Evolutionary conservation across 2,797 vertebrate genomes (phyloP).

Genomic region (Hippopotamyrus pictus): DNA sequence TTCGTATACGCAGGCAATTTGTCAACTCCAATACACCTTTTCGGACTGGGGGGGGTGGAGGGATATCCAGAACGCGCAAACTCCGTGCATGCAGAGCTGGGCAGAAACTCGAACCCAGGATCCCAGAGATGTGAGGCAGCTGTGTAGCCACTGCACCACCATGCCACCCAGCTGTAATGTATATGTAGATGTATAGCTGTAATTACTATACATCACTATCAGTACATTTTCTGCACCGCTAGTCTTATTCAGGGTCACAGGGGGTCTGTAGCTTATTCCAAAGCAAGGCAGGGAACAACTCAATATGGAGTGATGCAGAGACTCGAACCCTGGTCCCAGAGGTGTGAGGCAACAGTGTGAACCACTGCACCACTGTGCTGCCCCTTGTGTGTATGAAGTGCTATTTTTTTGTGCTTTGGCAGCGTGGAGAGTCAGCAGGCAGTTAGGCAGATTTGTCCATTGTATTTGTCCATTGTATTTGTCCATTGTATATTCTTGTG

Average conservation of each 20-base stretch:
- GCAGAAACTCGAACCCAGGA: not conserved
- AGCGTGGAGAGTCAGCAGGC: not conserved
- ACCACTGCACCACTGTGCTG: not conserved
- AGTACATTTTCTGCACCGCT: not conserved
- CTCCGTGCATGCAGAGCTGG: not conserved
- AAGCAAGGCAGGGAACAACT: not conserved
- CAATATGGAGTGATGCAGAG: not conserved
- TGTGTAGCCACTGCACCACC: not conserved
- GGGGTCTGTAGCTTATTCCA: not conserved
- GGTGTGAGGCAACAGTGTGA: not conserved
- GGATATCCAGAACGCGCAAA: not conserved
- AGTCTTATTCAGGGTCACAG: not conserved
- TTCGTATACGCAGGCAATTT: not conserved
- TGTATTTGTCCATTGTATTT: not conserved
- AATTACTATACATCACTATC: not conserved
- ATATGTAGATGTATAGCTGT: too few species aligned
- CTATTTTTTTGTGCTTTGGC: not conserved
- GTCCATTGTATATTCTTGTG: not conserved
- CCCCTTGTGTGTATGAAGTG: not conserved
- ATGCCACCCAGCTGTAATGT: not conserved
- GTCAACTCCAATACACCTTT: not conserved
- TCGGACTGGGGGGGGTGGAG: not conserved
- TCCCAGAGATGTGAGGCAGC: not conserved
- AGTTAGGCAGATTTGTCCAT: not conserved
- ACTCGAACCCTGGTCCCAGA: not conserved